Conservation (phyloP, 2,113 vertebrate genomes). For the Madoqua kirkii region DNA sequence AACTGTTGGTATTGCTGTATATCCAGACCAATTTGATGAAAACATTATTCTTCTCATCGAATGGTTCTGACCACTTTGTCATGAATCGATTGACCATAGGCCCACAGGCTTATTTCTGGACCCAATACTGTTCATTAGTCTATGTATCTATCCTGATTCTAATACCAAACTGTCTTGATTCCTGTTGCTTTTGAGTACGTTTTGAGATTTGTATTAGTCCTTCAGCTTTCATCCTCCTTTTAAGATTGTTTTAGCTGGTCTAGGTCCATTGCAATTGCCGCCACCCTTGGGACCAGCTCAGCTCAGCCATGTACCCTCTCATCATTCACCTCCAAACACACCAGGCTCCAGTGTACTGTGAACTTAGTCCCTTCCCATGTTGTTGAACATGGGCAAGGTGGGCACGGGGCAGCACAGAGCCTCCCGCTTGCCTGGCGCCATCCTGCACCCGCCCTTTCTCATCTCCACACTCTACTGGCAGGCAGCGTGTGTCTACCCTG, state of each 20-base stretch:
- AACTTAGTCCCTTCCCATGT: not conserved
- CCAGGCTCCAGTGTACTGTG: not conserved
- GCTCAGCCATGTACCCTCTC: too few relatives aligned
- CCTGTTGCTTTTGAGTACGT: not conserved
- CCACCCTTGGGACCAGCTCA: not conserved
- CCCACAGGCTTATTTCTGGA: not conserved
- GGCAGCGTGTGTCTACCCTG: rapidly evolving
- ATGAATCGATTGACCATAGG: not conserved
- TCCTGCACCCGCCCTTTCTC: rapidly evolving
- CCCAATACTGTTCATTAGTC: not conserved
- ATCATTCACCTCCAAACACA: rapidly evolving
- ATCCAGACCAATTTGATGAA: not conserved
- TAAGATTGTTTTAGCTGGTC: not conserved
- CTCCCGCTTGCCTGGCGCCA: rapidly evolving
- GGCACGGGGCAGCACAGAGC: rapidly evolving
- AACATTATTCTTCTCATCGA: not conserved
- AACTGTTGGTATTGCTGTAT: not conserved
- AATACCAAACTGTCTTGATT: too few relatives aligned
- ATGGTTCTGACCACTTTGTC: not conserved
- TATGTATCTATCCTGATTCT: not conserved
- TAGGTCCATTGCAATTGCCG: not conserved
- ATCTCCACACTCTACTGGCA: not conserved
- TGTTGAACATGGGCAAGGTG: not conserved
- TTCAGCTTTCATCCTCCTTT: not conserved
- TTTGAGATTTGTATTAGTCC: not conserved